These are phyloP conservation scores for Onthophagus taurus DNA, from an alignment of 1,140 invertebrate species.

Conservation along the genomic window DNA sequence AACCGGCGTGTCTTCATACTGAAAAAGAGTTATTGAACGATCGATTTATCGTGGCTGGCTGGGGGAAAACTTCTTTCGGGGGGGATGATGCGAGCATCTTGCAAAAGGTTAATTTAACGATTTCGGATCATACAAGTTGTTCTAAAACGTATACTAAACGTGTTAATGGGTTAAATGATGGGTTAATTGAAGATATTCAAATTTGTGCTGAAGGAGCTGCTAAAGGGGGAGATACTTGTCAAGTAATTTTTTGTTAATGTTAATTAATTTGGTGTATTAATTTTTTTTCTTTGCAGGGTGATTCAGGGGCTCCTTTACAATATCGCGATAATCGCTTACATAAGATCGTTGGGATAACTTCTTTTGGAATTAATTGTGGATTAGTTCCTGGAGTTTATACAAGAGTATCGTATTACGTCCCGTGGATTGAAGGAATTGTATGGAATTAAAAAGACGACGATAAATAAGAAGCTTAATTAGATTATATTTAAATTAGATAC, in stretches of 20 bases:
- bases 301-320: constrained; percentile 12
- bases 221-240: constrained; percentile 21
- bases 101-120: neutral
- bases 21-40: neutral
- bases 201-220: constrained; percentile 21
- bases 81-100: neutral
- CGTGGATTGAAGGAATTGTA: constrained; percentile 15
- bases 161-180: neutral
- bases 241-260: constrained; percentile 17
- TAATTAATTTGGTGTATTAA: neutral
- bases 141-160: neutral
- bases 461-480: too few relatives aligned
- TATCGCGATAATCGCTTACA: neutral
- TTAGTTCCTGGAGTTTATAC: constrained; percentile 15
- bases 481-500: too few relatives aligned
- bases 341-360: constrained; percentile 15
- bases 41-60: neutral
- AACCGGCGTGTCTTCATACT: neutral
- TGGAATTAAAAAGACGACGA: constrained; percentile 11
- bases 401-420: constrained; percentile 12
- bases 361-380: constrained; percentile 13
- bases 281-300: constrained; percentile 2
- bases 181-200: constrained; percentile 16
- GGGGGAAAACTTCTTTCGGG: neutral
- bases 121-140: neutral